phyloP scores from a whole-genome alignment of 2,113 vertebrate species.

The Boleophthalmus pectinirostris region DNA sequence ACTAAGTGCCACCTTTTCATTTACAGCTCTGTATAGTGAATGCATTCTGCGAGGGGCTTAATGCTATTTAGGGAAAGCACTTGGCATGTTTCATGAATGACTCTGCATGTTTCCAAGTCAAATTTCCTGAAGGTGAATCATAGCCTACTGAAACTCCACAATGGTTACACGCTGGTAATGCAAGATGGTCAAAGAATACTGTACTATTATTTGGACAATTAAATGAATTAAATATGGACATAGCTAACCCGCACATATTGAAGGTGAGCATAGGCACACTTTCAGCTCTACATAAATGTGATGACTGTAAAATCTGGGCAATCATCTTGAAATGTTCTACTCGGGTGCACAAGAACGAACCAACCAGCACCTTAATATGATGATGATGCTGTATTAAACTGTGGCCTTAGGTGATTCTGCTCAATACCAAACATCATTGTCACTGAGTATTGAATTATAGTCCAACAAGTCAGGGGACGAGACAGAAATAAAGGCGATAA shows the following conservation, averaged over 20 bases:
- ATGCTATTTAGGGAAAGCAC: too few relatives aligned
- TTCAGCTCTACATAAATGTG: background rate
- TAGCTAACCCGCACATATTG: too few relatives aligned
- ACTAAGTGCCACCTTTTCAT: background rate
- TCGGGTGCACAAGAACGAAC: background rate
- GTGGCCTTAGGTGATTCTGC: background rate
- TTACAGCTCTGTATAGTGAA: background rate
- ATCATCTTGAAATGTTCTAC: background rate
- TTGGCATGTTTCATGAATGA: too few relatives aligned
- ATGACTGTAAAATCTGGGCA: conserved; percentile 1
- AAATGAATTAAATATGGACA: too few relatives aligned
- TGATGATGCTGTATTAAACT: background rate
- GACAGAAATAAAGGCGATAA: too few relatives aligned
- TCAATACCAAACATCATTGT: background rate
- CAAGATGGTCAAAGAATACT: too few relatives aligned
- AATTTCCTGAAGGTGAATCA: too few relatives aligned
- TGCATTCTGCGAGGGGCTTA: background rate
- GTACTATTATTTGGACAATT: too few relatives aligned
- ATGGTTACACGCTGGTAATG: too few relatives aligned
- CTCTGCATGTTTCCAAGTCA: too few relatives aligned
- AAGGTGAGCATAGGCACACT: too few relatives aligned
- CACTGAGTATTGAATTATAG: background rate
- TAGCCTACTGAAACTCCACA: too few relatives aligned
- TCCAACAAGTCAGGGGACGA: background rate
- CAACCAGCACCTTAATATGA: background rate